Evolutionary conservation across 2,113 vertebrate genomes (phyloP), one percentile per base, ranked within the genome.

Genomic region (Malurus melanocephalus): DNA sequence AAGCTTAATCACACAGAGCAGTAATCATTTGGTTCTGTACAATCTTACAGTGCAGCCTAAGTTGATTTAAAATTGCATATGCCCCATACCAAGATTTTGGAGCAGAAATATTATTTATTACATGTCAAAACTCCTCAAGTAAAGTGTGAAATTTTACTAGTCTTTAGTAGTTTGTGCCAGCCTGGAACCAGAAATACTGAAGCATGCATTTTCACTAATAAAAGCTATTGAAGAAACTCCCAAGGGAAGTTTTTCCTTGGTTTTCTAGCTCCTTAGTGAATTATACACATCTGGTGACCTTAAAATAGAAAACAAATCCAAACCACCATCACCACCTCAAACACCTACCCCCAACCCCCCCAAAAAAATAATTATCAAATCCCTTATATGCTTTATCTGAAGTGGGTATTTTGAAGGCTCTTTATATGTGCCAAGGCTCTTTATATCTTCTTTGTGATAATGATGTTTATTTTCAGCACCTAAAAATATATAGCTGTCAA

Each of bases 331-430:
- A 16, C 13, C 24, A 48, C 20, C 24, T 18, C 8, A 16, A 21
- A 12, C 46, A 48, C 20, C 3, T 43, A 16, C 42, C 0, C 1
- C 1, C 3, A n/a, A 3, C 1, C 5, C 6, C 3, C 1, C 10
- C 13, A 6, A 27, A 65, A 67, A 20, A 27, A 42, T n/a, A 22
- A 28, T 14, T 13, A 55, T 18, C 23, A 60, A 48, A 55, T 72
- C 22, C 6, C 21, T 43, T 46, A 28, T 2, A 35, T 22, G 30
- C 1, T 61, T 61, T 19, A 16, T n/a, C 53, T 61, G 43, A 78
- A 74, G 43, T 73, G 10, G 18, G 21, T 51, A 59, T 49, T 74
- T 74, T 32, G 28, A 81, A 81, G 16, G n/a, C 17, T 23, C 7
- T n/a, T n/a, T n/a, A n/a, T n/a, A 18, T 46, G 6, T 62, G 15